phyloP scores from a whole-genome alignment of 1,140 invertebrate genomes.

The Nautilus pompilius region DNA sequence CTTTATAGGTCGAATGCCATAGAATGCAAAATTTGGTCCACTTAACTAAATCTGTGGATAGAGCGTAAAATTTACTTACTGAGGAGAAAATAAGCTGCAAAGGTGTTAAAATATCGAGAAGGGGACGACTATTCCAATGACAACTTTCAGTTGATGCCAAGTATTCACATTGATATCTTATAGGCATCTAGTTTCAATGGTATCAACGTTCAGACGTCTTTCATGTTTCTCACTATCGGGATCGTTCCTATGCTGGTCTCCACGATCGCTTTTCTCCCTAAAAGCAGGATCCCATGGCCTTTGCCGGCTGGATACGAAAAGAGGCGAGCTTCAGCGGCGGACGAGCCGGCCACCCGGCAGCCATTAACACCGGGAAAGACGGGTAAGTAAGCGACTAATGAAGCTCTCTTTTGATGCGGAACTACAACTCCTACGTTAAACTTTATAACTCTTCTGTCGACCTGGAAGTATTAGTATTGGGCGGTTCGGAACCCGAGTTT shows the following conservation, averaged over 20 bases:
- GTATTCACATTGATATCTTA: slow-evolving; percentile 1
- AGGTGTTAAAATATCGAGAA: no score
- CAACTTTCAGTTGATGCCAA: no score
- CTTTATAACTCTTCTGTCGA: slow-evolving; percentile 1
- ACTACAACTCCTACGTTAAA: not conserved
- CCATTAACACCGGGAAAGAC: slow-evolving; percentile 24
- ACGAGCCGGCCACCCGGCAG: slow-evolving; percentile 21
- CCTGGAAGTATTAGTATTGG: not conserved
- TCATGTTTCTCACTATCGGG: slow-evolving; percentile 44
- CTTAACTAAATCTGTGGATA: no score
- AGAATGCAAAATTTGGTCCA: no score
- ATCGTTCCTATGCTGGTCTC: slow-evolving; percentile 41
- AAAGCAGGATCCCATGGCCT: slow-evolving; percentile 41
- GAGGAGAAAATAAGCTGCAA: no score
- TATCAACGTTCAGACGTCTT: slow-evolving; percentile 37
- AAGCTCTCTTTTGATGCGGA: not conserved
- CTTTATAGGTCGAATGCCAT: no score
- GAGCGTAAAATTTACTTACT: no score
- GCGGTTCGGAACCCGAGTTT: not conserved
- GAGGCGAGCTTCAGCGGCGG: slow-evolving; percentile 19
- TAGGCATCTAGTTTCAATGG: slow-evolving; percentile 24
- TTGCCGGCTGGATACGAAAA: slow-evolving; percentile 35
- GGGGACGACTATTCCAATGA: no score
- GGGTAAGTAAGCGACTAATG: slow-evolving; percentile 8
- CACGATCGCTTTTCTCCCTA: slow-evolving; percentile 43